These are phyloP conservation scores for Rattus norvegicus DNA, from an alignment of 2,113 vertebrate genomes.

Conservation along the genomic window DNA sequence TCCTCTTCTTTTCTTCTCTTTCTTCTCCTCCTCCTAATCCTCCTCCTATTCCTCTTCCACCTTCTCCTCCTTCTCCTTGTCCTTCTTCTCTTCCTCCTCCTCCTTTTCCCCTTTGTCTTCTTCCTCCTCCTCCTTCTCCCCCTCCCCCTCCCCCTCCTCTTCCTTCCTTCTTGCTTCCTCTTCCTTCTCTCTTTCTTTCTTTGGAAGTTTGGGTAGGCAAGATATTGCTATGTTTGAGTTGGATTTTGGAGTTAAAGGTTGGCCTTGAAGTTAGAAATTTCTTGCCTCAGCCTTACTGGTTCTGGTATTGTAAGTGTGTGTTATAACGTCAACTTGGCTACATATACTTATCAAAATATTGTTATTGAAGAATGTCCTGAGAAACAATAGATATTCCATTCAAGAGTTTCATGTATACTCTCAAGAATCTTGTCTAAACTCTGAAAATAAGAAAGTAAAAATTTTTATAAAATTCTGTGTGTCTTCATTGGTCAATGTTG, in stretches of 20 bases:
- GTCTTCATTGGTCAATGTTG: neutral
- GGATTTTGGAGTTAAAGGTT: neutral
- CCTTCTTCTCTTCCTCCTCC: too few relatives aligned
- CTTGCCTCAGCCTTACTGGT: neutral
- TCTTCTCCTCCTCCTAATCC: rapidly evolving
- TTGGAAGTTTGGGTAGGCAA: neutral
- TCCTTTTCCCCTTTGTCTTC: rapidly evolving
- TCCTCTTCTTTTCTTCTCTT: rapidly evolving
- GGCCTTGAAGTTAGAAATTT: neutral
- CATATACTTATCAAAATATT: neutral
- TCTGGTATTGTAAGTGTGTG: neutral
- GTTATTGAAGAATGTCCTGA: neutral
- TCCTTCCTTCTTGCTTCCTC: too few relatives aligned
- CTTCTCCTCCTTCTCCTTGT: neutral
- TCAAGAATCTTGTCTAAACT: neutral
- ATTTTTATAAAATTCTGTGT: neutral
- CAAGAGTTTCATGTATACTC: neutral
- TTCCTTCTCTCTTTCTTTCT: neutral
- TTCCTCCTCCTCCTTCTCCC: rapidly evolving
- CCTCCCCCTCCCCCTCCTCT: too few relatives aligned
- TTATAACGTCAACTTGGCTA: neutral
- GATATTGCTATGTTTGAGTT: neutral
- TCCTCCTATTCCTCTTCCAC: rapidly evolving
- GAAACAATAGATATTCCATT: neutral
- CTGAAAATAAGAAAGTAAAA: neutral